Base-by-base conservation (phyloP, 2,888 invertebrate species). In the Hololepta plana region DNA sequence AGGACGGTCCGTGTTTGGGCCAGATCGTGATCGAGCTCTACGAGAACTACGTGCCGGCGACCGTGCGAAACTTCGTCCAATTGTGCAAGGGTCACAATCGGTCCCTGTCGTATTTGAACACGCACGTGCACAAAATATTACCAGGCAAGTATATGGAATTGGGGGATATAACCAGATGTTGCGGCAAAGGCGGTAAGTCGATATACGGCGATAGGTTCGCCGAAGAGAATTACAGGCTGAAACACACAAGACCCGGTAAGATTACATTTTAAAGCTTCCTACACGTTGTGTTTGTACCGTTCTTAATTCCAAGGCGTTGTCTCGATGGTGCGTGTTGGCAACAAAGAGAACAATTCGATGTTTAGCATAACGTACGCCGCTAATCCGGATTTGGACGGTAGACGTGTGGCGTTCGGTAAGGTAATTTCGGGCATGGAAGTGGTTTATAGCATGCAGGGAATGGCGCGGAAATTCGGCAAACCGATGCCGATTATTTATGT, bases 161-260 rank as follows among this genome's bases (percentile, higher is more conserved):
- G n/a, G 65, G 65, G 3, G 64, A 64, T 36, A 55, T 64, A 19
- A 59, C 55, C 1, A 52, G 53, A 31, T 52, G 55, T 19, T 58
- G 56, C 36, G 63, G 64, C 9, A 51, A 47, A 23, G 62, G 63
- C 3, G 61, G 61, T 14, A 45, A 37, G 15, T 61, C 60, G 1
- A 59, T 64, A 33, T 63, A 59, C 35, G 61, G 59, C 1, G 43
- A 51, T 9, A 43, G 39, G 4, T 59, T 62, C 35, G 38, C 41
- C 4, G 55, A 59, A 35, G 62, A 62, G 43, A 57, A 54, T 40
- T 59, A 54, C 29, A 35, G 43, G 29, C 40, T 63, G 14, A 46
- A 44, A 26, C 62, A 63, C 35, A 47, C 46, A 3, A 55, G 49
- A 35, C 46, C 53, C 23, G 62, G 62, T 43, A 39, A 24, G 4